Conservation (phyloP, 2,888 invertebrate species). For the Drosophila merina region DNA sequence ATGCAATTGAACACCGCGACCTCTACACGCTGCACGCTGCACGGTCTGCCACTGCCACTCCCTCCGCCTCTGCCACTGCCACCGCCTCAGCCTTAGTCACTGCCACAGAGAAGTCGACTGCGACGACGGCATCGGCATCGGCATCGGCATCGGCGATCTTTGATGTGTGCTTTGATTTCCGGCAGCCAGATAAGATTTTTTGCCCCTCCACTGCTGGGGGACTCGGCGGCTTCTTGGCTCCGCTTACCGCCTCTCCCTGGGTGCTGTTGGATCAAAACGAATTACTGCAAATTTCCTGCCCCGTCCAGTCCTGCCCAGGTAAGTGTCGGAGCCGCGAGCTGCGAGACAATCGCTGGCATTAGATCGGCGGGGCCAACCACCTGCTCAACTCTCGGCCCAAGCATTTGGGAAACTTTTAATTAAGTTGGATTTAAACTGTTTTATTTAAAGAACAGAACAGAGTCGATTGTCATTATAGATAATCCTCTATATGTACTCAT, state of each 20-base stretch:
- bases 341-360: conserved; percentile 5
- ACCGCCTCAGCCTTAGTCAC: not conserved
- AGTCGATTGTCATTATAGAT: conserved; percentile 51
- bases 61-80: not conserved
- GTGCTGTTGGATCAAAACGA: conserved; percentile 58
- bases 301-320: conserved; percentile 2
- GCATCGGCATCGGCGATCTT: conserved; percentile 67
- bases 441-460: not conserved
- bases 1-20: conserved; percentile 61
- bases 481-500: conserved; percentile 53
- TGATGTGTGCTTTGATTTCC: conserved; percentile 81
- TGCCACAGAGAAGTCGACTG: conserved; percentile 1
- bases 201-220: conserved; percentile 12
- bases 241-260: conserved; percentile 5
- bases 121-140: conserved; percentile 47
- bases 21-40: conserved; percentile 47
- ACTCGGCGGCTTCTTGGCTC: conserved; percentile 11
- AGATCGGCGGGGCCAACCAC: conserved; percentile 12
- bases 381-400: conserved; percentile 7
- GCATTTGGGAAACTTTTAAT: not conserved
- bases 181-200: conserved; percentile 79
- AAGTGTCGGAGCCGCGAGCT: not conserved
- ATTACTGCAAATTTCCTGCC: conserved; percentile 63
- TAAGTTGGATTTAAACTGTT: not conserved
- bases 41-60: not conserved